Conservation (phyloP, 2,113 vertebrate genomes). For the Oophaga pumilio region DNA sequence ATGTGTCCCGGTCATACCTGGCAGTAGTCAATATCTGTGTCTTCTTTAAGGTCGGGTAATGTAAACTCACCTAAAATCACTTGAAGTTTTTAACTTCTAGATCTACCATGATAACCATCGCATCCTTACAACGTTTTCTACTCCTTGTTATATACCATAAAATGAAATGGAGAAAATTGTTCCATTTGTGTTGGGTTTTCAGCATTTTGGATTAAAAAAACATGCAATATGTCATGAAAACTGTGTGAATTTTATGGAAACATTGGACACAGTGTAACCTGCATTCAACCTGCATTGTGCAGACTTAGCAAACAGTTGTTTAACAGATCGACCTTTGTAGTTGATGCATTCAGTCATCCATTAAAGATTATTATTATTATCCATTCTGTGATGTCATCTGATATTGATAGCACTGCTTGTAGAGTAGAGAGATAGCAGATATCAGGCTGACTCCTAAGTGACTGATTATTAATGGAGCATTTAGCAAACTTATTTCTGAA, state of each 20-base stretch:
- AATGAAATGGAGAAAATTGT: neutral
- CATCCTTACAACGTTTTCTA: neutral
- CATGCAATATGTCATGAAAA: neutral
- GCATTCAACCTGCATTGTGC: neutral
- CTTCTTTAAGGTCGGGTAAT: no score
- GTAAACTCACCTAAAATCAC: neutral
- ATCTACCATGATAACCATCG: neutral
- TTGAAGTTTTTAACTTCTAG: neutral
- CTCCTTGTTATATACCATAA: neutral
- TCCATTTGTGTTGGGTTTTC: no score
- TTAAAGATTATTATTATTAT: no score
- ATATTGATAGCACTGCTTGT: neutral
- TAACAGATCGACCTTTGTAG: conserved; percentile 1
- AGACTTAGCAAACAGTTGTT: conserved; percentile 5
- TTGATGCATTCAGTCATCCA: neutral
- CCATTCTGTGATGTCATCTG: neutral
- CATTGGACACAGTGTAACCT: neutral
- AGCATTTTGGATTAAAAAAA: neutral
- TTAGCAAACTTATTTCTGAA: neutral
- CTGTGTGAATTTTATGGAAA: neutral
- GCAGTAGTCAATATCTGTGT: no score
- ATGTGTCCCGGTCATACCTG: no score
- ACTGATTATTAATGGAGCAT: neutral
- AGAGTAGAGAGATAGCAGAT: neutral
- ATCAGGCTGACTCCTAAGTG: neutral